Percentiles rank a stretch among this genome's conserved stretches.
These are phyloP conservation scores for Haliaeetus leucogaster DNA, from an alignment of 2,113 vertebrate genomes.

Conservation along the genomic window DNA sequence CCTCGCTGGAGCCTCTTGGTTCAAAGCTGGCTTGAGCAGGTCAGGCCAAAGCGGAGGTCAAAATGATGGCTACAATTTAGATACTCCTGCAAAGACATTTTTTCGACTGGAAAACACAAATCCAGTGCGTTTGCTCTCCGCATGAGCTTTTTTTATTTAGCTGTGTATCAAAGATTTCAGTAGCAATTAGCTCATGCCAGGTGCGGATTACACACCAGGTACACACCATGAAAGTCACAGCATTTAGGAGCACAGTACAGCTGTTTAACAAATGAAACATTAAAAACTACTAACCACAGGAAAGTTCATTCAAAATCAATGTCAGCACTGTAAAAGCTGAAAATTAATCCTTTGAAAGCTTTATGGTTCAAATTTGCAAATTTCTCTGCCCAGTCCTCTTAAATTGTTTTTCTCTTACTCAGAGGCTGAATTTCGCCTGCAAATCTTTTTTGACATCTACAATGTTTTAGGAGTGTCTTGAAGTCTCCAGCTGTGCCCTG, in stretches of 20 bases:
- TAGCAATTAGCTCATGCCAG: fast-evolving
- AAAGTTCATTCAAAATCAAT: neutral
- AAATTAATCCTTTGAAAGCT: neutral
- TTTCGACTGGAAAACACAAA: neutral
- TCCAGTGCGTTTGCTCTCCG: neutral
- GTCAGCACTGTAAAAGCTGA: neutral
- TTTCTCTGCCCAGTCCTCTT: neutral
- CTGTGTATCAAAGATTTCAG: neutral
- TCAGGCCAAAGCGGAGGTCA: neutral
- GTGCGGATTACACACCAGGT: fast-evolving
- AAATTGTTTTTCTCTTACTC: neutral
- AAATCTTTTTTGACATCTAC: neutral
- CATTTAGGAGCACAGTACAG: fast-evolving
- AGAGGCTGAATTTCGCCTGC: neutral
- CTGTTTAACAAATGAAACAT: neutral
- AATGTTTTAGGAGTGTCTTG: neutral
- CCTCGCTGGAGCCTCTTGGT: neutral
- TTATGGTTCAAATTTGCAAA: neutral
- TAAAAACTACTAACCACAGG: neutral
- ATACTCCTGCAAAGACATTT: fast-evolving
- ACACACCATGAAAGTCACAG: fast-evolving
- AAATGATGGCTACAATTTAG: neutral
- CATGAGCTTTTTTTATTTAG: neutral
- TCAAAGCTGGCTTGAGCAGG: neutral
- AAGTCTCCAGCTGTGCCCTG: neutral